phyloP scores from a whole-genome alignment of 1,140 invertebrate species.

The Pseudomyrmex cubaensis region DNA sequence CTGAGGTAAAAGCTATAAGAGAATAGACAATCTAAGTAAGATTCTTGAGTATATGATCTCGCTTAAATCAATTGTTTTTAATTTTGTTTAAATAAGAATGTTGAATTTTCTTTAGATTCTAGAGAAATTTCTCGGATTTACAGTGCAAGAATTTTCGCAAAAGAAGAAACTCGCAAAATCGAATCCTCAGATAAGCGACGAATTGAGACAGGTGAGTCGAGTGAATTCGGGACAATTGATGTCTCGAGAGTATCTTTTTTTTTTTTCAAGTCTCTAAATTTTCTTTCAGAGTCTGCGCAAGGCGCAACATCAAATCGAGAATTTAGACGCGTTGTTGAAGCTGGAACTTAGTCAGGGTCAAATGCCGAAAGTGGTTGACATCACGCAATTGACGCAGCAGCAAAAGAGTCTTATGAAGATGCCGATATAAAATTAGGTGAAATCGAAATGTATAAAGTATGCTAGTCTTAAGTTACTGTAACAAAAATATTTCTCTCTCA shows the following conservation, averaged over 20 bases:
- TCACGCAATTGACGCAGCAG: slow-evolving; percentile 68
- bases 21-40: not conserved
- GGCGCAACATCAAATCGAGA: slow-evolving; percentile 74
- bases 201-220: slow-evolving; percentile 74
- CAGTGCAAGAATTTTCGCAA: slow-evolving; percentile 74
- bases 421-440: not conserved
- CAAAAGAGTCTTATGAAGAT: slow-evolving; percentile 63
- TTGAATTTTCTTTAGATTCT: slow-evolving; percentile 71
- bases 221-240: slow-evolving; percentile 16
- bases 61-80: not conserved
- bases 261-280: slow-evolving; percentile 11
- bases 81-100: no score
- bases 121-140: slow-evolving; percentile 77
- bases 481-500: not conserved
- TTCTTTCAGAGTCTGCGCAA: slow-evolving; percentile 72
- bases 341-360: slow-evolving; percentile 73
- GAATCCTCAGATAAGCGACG: slow-evolving; percentile 72
- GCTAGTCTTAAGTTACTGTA: slow-evolving; percentile 4
- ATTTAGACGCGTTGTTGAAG: slow-evolving; percentile 78
- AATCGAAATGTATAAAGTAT: not conserved
- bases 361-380: slow-evolving; percentile 73
- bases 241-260: not conserved
- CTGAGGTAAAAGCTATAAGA: slow-evolving; percentile 69
- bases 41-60: not conserved
- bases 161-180: slow-evolving; percentile 77